These are phyloP conservation scores for Podarcis muralis DNA, from an alignment of 2,113 vertebrate genomes.

Conservation along the genomic window DNA sequence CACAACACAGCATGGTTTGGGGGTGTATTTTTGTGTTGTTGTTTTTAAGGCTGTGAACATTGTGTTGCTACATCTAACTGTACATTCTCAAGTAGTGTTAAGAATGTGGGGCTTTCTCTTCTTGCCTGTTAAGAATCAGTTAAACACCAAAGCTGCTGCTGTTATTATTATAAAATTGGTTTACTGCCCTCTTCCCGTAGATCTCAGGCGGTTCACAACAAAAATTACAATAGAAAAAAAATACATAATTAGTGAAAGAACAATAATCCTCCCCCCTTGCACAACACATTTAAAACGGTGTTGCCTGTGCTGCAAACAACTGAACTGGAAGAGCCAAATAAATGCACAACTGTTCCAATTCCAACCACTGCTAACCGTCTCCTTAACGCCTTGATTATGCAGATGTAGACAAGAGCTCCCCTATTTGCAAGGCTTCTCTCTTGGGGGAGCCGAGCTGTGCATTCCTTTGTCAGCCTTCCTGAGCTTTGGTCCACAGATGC, in stretches of 20 bases:
- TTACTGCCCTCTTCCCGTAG: no score
- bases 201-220: no score
- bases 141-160: neutral
- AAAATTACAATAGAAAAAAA: no score
- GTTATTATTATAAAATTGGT: neutral
- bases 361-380: neutral
- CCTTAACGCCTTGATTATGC: neutral
- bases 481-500: neutral
- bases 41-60: neutral
- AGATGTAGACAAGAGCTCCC: neutral
- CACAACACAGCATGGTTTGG: neutral
- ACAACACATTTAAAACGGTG: no score
- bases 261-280: no score
- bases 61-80: neutral
- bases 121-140: neutral
- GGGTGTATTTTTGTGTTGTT: no score
- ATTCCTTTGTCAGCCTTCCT: no score
- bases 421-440: neutral
- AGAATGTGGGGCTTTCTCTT: neutral
- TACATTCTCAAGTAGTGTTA: neutral
- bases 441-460: neutral
- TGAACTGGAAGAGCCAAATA: neutral
- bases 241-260: no score
- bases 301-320: no score
- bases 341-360: neutral